phyloP scores from a whole-genome alignment of 1,140 invertebrate species.

The Drosophila cardini region DNA sequence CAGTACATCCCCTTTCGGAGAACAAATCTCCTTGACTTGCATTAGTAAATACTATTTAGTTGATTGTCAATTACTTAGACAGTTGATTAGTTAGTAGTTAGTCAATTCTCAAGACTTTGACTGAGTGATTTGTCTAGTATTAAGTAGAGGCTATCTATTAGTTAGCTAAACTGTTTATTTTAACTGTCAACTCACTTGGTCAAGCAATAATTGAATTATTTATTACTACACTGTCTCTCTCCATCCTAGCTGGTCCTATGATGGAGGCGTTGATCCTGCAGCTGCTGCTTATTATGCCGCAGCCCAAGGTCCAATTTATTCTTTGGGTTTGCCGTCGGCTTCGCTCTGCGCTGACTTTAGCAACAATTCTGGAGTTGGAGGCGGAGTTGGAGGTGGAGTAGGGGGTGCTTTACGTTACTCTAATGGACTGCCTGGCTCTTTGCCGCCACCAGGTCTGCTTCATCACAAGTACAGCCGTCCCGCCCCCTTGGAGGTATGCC shows the following conservation, averaged over 20 bases:
- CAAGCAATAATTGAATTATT: not conserved
- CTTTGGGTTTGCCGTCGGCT: slow-evolving; percentile 9
- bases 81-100: too few relatives aligned
- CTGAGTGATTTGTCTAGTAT: too few relatives aligned
- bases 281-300: slow-evolving; percentile 37
- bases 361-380: slow-evolving; percentile 29
- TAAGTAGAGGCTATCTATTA: too few relatives aligned
- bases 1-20: too few relatives aligned
- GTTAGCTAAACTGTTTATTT: not conserved
- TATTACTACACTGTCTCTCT: not conserved
- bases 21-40: too few relatives aligned
- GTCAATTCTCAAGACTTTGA: too few relatives aligned
- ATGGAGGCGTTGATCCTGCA: slow-evolving; percentile 38
- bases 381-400: slow-evolving; percentile 8
- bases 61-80: too few relatives aligned
- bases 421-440: slow-evolving; percentile 29
- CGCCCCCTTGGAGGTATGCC: slow-evolving; percentile 48
- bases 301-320: slow-evolving; percentile 26
- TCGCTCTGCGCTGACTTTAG: slow-evolving; percentile 46
- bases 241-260: slow-evolving; percentile 38
- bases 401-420: slow-evolving; percentile 43
- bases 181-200: not conserved
- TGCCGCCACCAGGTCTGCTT: slow-evolving; percentile 40
- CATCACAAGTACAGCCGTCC: slow-evolving; percentile 32
- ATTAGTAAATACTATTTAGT: too few relatives aligned